These are phyloP conservation scores for Dromiciops gliroides DNA, from an alignment of 2,113 vertebrate species.

Conservation along the genomic window DNA sequence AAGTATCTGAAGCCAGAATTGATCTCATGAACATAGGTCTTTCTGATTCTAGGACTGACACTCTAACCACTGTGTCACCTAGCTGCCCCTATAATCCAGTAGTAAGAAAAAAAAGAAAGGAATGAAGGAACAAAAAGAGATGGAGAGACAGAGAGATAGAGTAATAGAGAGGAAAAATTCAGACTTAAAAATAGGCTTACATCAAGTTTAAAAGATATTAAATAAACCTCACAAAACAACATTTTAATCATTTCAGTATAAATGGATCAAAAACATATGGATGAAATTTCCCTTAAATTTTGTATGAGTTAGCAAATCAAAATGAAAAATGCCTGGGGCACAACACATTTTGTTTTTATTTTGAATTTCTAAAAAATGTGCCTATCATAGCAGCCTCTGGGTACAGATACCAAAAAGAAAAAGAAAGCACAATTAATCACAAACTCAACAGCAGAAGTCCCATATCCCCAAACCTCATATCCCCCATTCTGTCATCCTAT, in stretches of 20 bases:
- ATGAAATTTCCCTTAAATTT: neutral
- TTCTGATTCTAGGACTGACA: neutral
- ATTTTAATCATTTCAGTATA: neutral
- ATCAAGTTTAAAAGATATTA: neutral
- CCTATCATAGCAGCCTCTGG: neutral
- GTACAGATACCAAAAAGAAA: neutral
- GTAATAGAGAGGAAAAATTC: neutral
- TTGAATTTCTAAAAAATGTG: slow-evolving; percentile 13
- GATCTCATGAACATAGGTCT: neutral
- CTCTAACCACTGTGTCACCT: neutral
- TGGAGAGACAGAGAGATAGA: neutral
- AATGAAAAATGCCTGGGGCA: slow-evolving; percentile 12
- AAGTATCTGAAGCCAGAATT: too few species aligned
- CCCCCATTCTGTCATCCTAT: neutral
- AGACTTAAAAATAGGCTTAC: neutral
- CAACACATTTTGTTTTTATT: slow-evolving; percentile 37
- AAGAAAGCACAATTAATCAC: neutral
- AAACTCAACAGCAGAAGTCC: neutral
- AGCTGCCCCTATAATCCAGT: neutral
- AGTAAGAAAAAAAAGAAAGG: neutral
- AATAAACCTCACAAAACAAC: neutral
- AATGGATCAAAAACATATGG: neutral
- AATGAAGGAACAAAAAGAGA: neutral
- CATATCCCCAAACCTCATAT: neutral
- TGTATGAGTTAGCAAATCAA: neutral